Evolutionary conservation across 1,140 invertebrate genomes (phyloP).

Genomic region (Papilio aristodemus): DNA sequence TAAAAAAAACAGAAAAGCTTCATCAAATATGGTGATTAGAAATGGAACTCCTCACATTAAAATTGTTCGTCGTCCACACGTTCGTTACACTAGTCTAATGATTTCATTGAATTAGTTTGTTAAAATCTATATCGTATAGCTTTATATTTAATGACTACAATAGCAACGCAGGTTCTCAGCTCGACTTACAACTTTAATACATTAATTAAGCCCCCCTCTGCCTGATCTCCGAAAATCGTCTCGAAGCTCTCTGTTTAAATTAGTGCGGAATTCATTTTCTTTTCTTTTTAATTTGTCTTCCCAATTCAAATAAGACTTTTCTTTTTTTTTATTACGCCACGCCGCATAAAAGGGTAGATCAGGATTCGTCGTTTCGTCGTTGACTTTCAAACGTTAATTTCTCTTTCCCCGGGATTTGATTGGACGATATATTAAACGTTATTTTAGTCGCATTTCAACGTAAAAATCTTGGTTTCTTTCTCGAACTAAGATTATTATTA

Average conservation of each 20-base stretch:
- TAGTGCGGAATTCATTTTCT: conserved; percentile 75
- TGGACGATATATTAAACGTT: conserved; percentile 79
- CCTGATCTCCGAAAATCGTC: conserved; percentile 68
- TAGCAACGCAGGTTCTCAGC: conserved; percentile 24
- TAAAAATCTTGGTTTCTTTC: conserved; percentile 72
- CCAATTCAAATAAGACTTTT: conserved; percentile 76
- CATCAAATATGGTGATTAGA: too few species aligned
- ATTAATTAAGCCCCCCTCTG: conserved; percentile 66
- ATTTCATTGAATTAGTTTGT: neutral
- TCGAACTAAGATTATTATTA: conserved; percentile 49
- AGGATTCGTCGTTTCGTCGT: conserved; percentile 60
- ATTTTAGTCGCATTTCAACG: conserved; percentile 64
- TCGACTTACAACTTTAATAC: conserved; percentile 64
- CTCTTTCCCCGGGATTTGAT: conserved; percentile 70
- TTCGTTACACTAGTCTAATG: conserved; percentile 7
- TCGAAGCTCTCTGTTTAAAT: conserved; percentile 70
- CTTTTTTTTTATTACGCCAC: conserved; percentile 69
- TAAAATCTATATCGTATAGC: neutral
- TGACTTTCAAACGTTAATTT: conserved; percentile 72
- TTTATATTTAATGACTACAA: conserved; percentile 2
- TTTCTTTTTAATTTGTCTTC: conserved; percentile 76
- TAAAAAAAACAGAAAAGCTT: too few species aligned
- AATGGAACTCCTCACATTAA: neutral
- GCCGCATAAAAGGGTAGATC: conserved; percentile 73
- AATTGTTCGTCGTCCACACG: conserved; percentile 7